Evolutionary conservation across 2,113 vertebrate genomes (phyloP).

Genomic region (Planiliza haematocheilus): DNA sequence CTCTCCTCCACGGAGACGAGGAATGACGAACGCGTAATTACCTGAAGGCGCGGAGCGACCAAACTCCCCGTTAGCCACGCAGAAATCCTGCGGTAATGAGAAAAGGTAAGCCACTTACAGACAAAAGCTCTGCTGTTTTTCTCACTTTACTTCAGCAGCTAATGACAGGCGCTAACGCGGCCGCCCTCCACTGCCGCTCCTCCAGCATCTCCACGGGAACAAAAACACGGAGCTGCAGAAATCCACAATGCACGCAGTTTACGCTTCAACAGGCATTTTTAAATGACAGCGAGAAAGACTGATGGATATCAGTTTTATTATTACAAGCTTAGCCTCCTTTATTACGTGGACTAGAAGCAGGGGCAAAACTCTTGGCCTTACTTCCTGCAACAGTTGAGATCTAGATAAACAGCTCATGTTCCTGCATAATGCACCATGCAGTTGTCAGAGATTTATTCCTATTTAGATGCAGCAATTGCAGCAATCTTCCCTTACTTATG

Average conservation of each 20-base stretch:
- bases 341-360: too few species aligned
- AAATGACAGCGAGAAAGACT: too few species aligned
- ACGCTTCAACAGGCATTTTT: neutral
- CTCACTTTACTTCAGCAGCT: conserved; percentile 49
- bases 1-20: conserved; percentile 25
- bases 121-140: conserved; percentile 57
- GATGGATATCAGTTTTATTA: neutral
- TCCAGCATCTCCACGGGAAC: neutral
- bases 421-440: too few species aligned
- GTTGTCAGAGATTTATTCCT: too few species aligned
- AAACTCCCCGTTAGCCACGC: conserved; percentile 31
- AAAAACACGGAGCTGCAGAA: too few species aligned
- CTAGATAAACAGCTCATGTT: too few species aligned
- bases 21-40: conserved; percentile 65
- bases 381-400: too few species aligned
- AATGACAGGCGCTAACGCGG: conserved; percentile 39
- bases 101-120: conserved; percentile 63
- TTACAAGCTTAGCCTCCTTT: too few species aligned
- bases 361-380: too few species aligned
- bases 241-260: neutral
- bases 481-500: too few species aligned
- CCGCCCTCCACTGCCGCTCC: conserved; percentile 12
- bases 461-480: too few species aligned
- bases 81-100: conserved; percentile 66
- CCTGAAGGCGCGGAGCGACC: conserved; percentile 39